Conservation (phyloP, 2,113 vertebrate species). For the Anoplopoma fimbria region DNA sequence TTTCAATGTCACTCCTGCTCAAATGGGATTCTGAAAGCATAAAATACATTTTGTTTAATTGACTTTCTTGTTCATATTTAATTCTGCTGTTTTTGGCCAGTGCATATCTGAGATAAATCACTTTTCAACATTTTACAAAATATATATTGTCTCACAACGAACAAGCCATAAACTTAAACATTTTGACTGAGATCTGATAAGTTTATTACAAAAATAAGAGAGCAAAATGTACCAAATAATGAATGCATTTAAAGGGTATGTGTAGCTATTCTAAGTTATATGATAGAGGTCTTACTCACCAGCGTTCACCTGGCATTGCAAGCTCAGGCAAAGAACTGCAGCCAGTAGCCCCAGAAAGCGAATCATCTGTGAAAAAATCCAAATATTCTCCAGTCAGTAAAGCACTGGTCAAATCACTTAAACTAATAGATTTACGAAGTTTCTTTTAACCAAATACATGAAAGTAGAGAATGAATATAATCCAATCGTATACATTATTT, state of each 20-base stretch:
- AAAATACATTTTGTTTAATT: neutral
- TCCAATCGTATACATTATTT: neutral
- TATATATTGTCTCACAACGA: neutral
- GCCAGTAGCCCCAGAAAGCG: conserved; percentile 41
- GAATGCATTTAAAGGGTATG: neutral
- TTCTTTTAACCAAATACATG: neutral
- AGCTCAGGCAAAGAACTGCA: conserved; percentile 32
- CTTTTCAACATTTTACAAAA: neutral
- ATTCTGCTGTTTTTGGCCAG: neutral
- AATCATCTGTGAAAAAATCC: conserved; percentile 51
- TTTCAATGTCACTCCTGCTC: conserved; percentile 67
- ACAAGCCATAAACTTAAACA: neutral
- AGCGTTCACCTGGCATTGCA: conserved; percentile 34
- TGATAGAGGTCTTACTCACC: conserved; percentile 44
- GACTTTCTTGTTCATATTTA: neutral
- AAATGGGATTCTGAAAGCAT: conserved; percentile 56
- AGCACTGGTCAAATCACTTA: neutral
- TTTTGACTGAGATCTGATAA: neutral
- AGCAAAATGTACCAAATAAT: neutral
- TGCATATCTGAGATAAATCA: neutral
- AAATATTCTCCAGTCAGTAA: neutral
- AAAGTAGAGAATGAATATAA: neutral
- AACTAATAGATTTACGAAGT: neutral
- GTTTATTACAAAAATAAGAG: neutral
- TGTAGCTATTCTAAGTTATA: neutral